Base-by-base conservation (phyloP, 2,888 invertebrate species). In the Chloromyia formosa region DNA sequence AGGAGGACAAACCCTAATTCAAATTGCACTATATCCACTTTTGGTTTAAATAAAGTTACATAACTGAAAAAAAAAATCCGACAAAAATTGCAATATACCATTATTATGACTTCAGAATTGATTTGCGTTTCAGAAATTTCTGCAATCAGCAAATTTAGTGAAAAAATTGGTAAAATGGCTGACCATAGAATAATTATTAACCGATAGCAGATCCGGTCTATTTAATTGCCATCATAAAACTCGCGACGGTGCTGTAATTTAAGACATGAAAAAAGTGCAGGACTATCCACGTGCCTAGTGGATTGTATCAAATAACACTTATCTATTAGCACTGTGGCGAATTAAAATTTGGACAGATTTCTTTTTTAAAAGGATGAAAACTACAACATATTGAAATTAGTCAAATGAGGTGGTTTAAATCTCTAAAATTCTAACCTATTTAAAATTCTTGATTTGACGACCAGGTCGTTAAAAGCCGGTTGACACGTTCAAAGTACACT, bases 181-280 rank as follows among this genome's bases (percentile, higher is more conserved):
- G 71, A 71, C 71, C 16, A 20, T 40, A n/a, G 27, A 35, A 35
- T 35, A 35, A 54, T n/a, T n/a, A 54, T 27, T 58, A 1, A 42
- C 18, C 56, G 35, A 56, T 40, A 56, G 53, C 56, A 23, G 58
- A 71, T 71, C 71, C 71, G 71, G 71, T 71, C 71, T 71, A 71
- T 56, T 71, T 71, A 56, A 71, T 71, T 56, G 71, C 69, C 18
- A 54, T 54, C 54, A 54, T 56, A 35, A 35, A 69, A 23, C 69
- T 69, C 69, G 69, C 56, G 56, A 56, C 71, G 12, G 7, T 18
- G 14, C 14, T 56, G 56, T 14, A 71, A 71, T 56, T 71, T 12
- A 35, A 71, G 58, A 3, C 18, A 5, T 16, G 42, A 20, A 40
- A 58, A 58, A 18, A 14, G 18, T n/a, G 58, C 58, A 58, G 58